Evolutionary conservation across 2,113 vertebrate genomes (phyloP).

Genomic region (Gallinago paraguaiae): DNA sequence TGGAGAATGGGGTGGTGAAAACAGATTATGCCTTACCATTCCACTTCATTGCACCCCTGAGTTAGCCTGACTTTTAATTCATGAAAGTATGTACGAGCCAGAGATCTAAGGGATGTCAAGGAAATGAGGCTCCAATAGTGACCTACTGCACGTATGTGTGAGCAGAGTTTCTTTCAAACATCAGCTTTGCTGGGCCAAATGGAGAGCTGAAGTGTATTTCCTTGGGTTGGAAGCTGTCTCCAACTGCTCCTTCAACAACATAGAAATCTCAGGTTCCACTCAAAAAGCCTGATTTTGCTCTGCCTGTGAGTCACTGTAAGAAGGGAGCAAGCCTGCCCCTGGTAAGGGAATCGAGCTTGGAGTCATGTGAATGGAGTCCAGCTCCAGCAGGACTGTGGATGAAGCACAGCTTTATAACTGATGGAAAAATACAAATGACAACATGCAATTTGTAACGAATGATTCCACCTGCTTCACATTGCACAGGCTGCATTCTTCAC

Average conservation of each 20-base stretch:
- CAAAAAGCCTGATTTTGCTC: not conserved
- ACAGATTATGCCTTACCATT: not conserved
- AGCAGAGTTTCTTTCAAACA: not conserved
- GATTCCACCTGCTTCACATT: not conserved
- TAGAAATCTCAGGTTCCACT: not conserved
- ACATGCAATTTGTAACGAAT: not conserved
- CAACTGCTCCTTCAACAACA: not conserved
- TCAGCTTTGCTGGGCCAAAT: not conserved
- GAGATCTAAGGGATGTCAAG: not conserved
- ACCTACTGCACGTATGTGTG: not conserved
- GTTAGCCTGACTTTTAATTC: not conserved
- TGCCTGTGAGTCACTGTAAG: not conserved
- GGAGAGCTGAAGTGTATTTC: not conserved
- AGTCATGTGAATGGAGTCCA: not conserved
- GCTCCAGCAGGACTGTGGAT: not conserved
- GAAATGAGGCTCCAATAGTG: not conserved
- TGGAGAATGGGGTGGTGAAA: not conserved
- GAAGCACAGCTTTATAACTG: not conserved
- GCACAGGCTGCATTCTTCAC: not conserved
- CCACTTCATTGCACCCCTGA: not conserved
- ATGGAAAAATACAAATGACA: not conserved
- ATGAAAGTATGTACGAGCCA: not conserved
- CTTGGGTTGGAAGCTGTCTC: not conserved
- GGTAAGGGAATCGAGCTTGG: not conserved
- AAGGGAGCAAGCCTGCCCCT: not conserved